Base-by-base conservation (phyloP, 2,888 invertebrate species). In the Hemaris fuciformis region DNA sequence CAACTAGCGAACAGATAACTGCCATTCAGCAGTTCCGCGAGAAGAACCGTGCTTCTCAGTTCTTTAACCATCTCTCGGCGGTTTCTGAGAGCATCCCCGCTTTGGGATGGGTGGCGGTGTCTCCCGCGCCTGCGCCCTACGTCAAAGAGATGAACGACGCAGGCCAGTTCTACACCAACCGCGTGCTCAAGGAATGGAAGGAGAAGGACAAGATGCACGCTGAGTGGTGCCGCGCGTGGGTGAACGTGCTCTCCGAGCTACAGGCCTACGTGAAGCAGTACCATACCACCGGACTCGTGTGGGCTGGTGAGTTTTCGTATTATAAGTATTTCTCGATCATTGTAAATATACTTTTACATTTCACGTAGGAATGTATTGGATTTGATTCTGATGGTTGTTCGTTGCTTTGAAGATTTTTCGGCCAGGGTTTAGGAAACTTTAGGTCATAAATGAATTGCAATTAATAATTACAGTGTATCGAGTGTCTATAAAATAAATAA, bases 101-200 rank as follows among this genome's bases (percentile, higher is more conserved):
- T 1, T 91, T 99, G 3, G 99, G 91, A 0, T 99, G 99, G 99
- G 98, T 99, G 60, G 96, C 97, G 45, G 95, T 99, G 94, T 90
- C 96, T 22, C 98, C 99, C 2, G 96, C 99, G 0, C 99, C 99
- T 0, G 97, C 96, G 1, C 99, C 99, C 0, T 98, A 97, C 84
- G 96, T 99, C 18, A 99, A 99, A 90, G 99, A 99, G 89, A 98
- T 99, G 98, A 96, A 97, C 75, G 99, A 99, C 85, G 98, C 99
- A 8, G 98, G 99, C 1, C 98, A 98, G 91, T 99, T 99, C 91
- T 99, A 98, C 90, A 97, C 98, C 62, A 99, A 99, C 93, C 95
- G 99, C 67, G 99, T 99, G 42, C 93, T 99, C 64, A 99, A 99
- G 88, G 99, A 99, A 69, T 99, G 97, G 97, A 99, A 99, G 88